phyloP scores from a whole-genome alignment of 2,113 vertebrate species.

The Myotis lucifugus region DNA sequence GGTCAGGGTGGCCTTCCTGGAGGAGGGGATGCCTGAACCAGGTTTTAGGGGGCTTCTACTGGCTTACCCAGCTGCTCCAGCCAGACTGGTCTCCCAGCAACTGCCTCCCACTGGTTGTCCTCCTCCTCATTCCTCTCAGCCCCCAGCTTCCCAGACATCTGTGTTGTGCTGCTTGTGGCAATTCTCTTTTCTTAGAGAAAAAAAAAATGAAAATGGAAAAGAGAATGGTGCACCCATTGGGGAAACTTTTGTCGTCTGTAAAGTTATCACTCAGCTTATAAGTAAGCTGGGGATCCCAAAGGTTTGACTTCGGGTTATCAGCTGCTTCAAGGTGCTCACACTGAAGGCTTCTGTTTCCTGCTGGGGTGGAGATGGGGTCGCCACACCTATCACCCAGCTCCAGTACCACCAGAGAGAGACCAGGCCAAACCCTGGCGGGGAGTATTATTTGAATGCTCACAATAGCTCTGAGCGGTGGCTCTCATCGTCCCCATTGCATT shows the following conservation, averaged over 20 bases:
- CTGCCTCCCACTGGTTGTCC: background rate
- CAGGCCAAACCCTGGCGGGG: background rate
- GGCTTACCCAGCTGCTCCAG: background rate
- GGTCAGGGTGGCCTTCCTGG: background rate
- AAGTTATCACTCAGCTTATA: background rate
- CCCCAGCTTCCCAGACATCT: background rate
- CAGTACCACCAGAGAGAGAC: background rate
- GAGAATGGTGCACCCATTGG: background rate
- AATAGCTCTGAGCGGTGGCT: background rate
- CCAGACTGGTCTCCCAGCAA: background rate
- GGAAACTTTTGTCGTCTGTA: background rate
- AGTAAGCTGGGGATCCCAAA: background rate
- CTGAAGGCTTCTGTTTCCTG: background rate
- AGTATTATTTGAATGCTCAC: background rate
- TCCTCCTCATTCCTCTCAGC: background rate
- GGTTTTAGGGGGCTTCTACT: background rate
- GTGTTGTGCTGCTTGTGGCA: background rate
- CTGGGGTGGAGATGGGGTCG: rapidly evolving
- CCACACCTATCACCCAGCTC: background rate
- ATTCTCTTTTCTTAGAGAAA: slow-evolving; percentile 8
- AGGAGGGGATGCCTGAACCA: background rate
- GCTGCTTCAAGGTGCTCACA: background rate
- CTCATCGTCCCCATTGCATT: background rate
- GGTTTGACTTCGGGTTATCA: background rate
- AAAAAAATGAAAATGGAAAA: background rate